Evolutionary conservation across 2,113 vertebrate species (phyloP), one percentile per base, ranked within the genome.

Genomic region (Planiliza haematocheilus): DNA sequence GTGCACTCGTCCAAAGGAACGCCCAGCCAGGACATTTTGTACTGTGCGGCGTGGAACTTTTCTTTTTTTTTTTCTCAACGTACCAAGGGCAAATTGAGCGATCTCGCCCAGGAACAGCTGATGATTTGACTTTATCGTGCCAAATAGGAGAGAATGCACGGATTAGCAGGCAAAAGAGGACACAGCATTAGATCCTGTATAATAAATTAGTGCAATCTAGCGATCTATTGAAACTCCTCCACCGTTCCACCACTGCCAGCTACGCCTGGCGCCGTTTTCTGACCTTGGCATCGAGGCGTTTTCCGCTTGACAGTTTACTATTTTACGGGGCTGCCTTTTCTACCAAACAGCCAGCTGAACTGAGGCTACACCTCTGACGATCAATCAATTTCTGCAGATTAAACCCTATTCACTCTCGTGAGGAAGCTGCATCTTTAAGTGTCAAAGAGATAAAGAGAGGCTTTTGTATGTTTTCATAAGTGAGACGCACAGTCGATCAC

Each of bases 21-120:
- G 41, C 12, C 39, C 43, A 8, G 4, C n/a, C n/a, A 64, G 59
- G 52, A 74, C 52, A 76, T 73, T 74, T 62, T 82, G 65, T 84
- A 30, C 75, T 16, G 8, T 49, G 16, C 37, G 21, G 14, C 17
- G 7, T 2, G 38, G 4, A 53, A 74, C 60, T 58, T 64, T 51
- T 55, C 38, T 24, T 41, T 58, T 46, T 49, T 52, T 18, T 11
- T 21, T 56, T 45, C 49, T 50, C 2, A 21, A 7, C 6, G 4
- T 38, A n/a, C 41, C n/a, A 70, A 74, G 34, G 12, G 39, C 51
- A 65, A 65, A 73, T 12, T 1, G 37, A 43, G 7, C n/a, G 14
- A 68, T 42, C 7, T 38, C 20, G 11, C 13, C 16, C 36, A 8
- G 10, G 36, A 81, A 30, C 16, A 37, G 10, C 16, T 45, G 43